phyloP scores from a whole-genome alignment of 2,888 invertebrate genomes.

The Dryocosmus kuriphilus region DNA sequence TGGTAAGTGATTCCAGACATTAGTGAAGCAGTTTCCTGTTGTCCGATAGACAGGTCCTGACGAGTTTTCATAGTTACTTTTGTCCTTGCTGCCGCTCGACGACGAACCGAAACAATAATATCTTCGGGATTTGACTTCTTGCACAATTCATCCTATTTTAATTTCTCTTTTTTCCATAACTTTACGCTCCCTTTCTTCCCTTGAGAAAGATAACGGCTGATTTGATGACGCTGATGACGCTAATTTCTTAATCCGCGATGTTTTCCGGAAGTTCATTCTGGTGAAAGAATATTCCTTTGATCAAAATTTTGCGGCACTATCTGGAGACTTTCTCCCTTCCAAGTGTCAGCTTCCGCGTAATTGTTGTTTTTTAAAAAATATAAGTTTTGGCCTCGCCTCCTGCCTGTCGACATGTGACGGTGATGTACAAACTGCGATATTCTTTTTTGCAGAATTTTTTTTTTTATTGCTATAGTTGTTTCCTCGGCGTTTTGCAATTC shows the following conservation, averaged over 20 bases:
- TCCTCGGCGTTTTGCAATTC: not conserved
- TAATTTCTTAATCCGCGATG: not conserved
- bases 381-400: not conserved
- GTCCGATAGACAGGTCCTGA: conserved; percentile 77
- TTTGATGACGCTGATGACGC: too few species aligned
- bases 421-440: not conserved
- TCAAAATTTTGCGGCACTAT: too few species aligned
- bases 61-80: conserved; percentile 80
- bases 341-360: not conserved
- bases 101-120: conserved; percentile 47
- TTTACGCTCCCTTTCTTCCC: conserved; percentile 51
- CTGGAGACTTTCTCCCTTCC: too few species aligned
- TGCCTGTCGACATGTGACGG: not conserved
- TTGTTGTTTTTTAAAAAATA: not conserved
- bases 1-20: conserved; percentile 11
- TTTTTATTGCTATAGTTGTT: not conserved
- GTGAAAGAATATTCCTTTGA: not conserved
- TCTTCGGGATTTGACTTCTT: not conserved
- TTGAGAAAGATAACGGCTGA: not conserved
- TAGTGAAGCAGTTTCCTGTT: not conserved
- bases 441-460: not conserved
- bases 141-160: conserved; percentile 76
- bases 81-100: conserved; percentile 67
- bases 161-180: conserved; percentile 78
- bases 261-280: not conserved